A percentile compares a stretch with the other conserved stretches of the same genome.
Conservation (phyloP, 2,888 invertebrate species). For the Synanthedon andrenaeformis region DNA sequence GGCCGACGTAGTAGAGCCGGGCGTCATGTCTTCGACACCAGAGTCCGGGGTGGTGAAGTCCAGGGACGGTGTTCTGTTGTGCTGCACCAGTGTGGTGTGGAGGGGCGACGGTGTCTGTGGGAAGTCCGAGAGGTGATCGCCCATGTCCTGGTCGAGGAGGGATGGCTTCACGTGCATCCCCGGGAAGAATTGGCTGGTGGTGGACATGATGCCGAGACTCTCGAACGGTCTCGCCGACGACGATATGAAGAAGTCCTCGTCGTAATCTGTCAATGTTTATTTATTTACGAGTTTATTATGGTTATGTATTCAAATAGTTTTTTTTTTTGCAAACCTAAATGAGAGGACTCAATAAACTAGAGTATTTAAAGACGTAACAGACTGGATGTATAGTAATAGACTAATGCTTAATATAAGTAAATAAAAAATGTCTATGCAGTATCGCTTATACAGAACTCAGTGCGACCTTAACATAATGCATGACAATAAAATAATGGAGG, state of each 20-base stretch:
- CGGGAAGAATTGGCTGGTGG: constrained; percentile 79
- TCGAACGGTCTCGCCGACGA: constrained; percentile 81
- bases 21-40: constrained; percentile 73
- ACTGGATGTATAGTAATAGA: too few relatives aligned
- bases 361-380: too few relatives aligned
- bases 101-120: constrained; percentile 18
- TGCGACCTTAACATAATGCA: too few relatives aligned
- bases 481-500: too few relatives aligned
- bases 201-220: constrained; percentile 63
- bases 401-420: too few relatives aligned
- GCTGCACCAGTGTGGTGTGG: constrained; percentile 20
- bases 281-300: not conserved
- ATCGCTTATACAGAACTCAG: too few relatives aligned
- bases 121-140: constrained; percentile 27
- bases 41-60: constrained; percentile 73
- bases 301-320: too few relatives aligned
- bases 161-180: constrained; percentile 61
- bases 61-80: constrained; percentile 37
- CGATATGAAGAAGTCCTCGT: constrained; percentile 81
- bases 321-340: too few relatives aligned
- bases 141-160: constrained; percentile 26
- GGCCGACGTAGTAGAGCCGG: constrained; percentile 38
- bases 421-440: too few relatives aligned
- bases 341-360: too few relatives aligned
- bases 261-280: constrained; percentile 42